phyloP scores from a whole-genome alignment of 2,113 vertebrate genomes.

The Coryphaenoides rupestris region DNA sequence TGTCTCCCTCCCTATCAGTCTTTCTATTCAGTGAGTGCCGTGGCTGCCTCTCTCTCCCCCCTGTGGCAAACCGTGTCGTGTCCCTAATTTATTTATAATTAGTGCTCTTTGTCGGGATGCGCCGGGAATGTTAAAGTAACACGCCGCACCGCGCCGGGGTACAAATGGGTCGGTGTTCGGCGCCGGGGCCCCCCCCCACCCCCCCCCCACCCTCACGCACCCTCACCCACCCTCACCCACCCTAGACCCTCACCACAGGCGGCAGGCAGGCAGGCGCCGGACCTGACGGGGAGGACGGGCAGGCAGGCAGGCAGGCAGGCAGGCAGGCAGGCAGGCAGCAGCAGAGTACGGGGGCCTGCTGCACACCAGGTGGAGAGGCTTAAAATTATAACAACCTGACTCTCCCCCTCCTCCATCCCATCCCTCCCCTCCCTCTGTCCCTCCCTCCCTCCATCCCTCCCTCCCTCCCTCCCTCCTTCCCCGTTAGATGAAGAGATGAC shows the following conservation, averaged over 20 bases:
- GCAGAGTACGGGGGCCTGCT: too few relatives aligned
- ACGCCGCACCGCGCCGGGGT: slow-evolving; percentile 71
- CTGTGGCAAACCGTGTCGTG: slow-evolving; percentile 76
- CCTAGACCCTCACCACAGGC: slow-evolving; percentile 59
- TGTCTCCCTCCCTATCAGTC: slow-evolving; percentile 63
- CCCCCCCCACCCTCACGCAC: slow-evolving; percentile 11
- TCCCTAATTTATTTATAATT: slow-evolving; percentile 85
- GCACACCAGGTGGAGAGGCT: too few relatives aligned
- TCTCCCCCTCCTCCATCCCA: too few relatives aligned
- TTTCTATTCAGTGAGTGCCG: slow-evolving; percentile 65
- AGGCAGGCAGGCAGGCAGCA: too few relatives aligned
- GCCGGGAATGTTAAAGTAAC: slow-evolving; percentile 77
- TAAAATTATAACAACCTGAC: too few relatives aligned
- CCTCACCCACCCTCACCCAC: slow-evolving; percentile 29
- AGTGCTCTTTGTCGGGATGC: slow-evolving; percentile 81
- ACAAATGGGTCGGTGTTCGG: slow-evolving; percentile 73
- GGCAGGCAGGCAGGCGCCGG: too few relatives aligned
- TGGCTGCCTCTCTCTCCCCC: slow-evolving; percentile 51
- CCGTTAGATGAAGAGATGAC: too few relatives aligned
- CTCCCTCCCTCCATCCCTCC: too few relatives aligned
- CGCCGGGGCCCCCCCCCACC: slow-evolving; percentile 37
- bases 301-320: too few relatives aligned
- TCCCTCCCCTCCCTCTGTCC: too few relatives aligned
- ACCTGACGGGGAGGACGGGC: too few relatives aligned
- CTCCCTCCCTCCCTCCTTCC: too few relatives aligned